Percentiles rank a stretch among this genome's conserved stretches.
Conservation (phyloP, 2,888 invertebrate species). For the Lottia gigantea region DNA sequence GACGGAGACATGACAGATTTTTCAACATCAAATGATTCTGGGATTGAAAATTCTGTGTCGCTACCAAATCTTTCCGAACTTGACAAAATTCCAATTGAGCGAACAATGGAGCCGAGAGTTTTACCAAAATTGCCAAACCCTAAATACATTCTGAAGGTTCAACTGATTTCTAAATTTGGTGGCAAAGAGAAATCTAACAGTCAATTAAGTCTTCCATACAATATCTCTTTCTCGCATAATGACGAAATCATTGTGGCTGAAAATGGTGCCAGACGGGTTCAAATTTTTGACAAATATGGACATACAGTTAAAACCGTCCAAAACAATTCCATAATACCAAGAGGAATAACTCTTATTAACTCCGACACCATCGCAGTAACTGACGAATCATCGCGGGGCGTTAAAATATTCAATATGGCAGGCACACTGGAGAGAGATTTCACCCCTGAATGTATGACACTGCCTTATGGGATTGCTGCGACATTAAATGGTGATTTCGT, state of each 20-base stretch:
- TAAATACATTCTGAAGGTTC: neutral
- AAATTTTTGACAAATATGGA: constrained; percentile 33
- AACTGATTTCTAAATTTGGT: constrained; percentile 26
- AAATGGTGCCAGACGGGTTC: constrained; percentile 33
- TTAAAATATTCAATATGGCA: constrained; percentile 27
- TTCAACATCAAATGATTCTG: neutral
- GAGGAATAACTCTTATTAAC: constrained; percentile 26
- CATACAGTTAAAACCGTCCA: constrained; percentile 23
- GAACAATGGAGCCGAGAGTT: neutral
- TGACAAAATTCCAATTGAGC: neutral
- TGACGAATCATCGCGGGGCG: constrained; percentile 35
- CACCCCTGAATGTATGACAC: constrained; percentile 22
- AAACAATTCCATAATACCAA: constrained; percentile 28
- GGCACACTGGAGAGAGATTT: constrained; percentile 16
- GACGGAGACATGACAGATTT: neutral
- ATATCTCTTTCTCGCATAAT: constrained; percentile 30
- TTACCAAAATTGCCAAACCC: neutral
- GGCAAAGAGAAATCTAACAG: constrained; percentile 24
- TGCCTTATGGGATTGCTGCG: constrained; percentile 33
- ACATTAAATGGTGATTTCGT: constrained; percentile 28
- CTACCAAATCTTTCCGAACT: neutral
- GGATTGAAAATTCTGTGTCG: neutral
- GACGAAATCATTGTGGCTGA: constrained; percentile 34
- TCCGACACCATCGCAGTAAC: constrained; percentile 29
- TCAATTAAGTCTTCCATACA: constrained; percentile 33